A percentile compares a stretch with the other conserved stretches of the same genome.
Evolutionary conservation across 2,797 vertebrate species (phyloP).

Genomic region (Sebastolobus alascanus): DNA sequence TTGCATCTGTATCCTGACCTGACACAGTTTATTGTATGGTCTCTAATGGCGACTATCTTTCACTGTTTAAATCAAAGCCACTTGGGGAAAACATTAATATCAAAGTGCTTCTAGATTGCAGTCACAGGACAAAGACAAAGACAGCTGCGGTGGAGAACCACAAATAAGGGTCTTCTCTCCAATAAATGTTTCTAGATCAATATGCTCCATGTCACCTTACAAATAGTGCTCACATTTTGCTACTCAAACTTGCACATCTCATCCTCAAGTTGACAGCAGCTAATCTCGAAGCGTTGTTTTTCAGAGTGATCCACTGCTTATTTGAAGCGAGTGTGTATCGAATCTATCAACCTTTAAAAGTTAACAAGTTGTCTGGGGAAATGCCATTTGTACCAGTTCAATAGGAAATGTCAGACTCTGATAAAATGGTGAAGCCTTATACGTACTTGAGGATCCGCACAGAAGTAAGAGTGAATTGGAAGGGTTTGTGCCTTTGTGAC

Average conservation of each 20-base stretch:
- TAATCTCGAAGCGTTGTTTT: slow-evolving; percentile 87
- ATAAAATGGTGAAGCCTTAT: slow-evolving; percentile 82
- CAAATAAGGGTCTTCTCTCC: slow-evolving; percentile 68
- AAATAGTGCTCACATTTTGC: slow-evolving; percentile 73
- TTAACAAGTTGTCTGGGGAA: slow-evolving; percentile 92
- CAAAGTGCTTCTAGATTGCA: slow-evolving; percentile 26
- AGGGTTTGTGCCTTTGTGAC: slow-evolving; percentile 60
- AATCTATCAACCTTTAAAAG: slow-evolving; percentile 92
- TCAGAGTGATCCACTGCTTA: slow-evolving; percentile 82
- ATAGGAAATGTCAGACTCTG: slow-evolving; percentile 89
- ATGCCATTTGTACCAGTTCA: slow-evolving; percentile 90
- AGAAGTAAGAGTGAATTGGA: slow-evolving; percentile 52
- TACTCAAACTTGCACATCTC: slow-evolving; percentile 75
- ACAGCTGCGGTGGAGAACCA: slow-evolving; percentile 16
- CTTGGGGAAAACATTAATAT: slow-evolving; percentile 37
- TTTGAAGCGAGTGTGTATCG: slow-evolving; percentile 79
- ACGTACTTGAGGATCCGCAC: slow-evolving; percentile 65
- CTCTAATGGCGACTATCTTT: slow-evolving; percentile 1
- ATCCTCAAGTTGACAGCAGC: slow-evolving; percentile 82
- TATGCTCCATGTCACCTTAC: slow-evolving; percentile 72
- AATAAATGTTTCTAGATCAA: slow-evolving; percentile 78
- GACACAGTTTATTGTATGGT: slow-evolving; percentile 9
- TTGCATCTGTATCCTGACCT: slow-evolving; percentile 15
- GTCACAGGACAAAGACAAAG: slow-evolving; percentile 41
- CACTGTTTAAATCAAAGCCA: slow-evolving; percentile 35